Evolutionary conservation across 2,797 vertebrate genomes (phyloP).

Genomic region (Scolopax rusticola): DNA sequence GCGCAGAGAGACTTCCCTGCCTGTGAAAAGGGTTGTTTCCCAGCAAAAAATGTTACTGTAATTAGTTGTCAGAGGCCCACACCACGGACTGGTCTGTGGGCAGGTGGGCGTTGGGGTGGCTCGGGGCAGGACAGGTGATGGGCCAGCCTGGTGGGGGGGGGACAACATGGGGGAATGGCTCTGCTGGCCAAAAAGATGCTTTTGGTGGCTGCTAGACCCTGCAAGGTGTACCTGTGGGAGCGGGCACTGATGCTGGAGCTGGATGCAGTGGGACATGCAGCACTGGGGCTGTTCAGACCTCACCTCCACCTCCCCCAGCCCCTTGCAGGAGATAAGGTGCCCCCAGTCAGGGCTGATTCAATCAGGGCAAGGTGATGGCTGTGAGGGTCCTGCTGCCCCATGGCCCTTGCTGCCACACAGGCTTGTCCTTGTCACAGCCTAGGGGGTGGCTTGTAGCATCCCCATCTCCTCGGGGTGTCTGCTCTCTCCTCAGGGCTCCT

Average conservation of each 20-base stretch:
- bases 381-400: rapidly evolving
- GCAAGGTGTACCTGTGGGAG: rapidly evolving
- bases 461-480: rapidly evolving
- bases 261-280: rapidly evolving
- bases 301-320: not conserved
- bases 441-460: not conserved
- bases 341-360: rapidly evolving
- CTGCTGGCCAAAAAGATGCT: not conserved
- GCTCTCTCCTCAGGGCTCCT: not conserved
- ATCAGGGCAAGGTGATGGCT: rapidly evolving
- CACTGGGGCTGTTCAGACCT: not conserved
- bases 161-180: rapidly evolving
- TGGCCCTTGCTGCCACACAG: not conserved
- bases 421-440: rapidly evolving
- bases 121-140: rapidly evolving
- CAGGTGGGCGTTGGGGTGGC: rapidly evolving
- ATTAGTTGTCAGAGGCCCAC: rapidly evolving
- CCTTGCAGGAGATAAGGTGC: rapidly evolving
- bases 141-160: rapidly evolving
- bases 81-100: rapidly evolving
- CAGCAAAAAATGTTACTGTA: not conserved
- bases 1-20: not conserved
- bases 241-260: rapidly evolving
- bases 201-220: not conserved
- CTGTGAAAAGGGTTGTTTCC: not conserved